These are phyloP conservation scores for Orycteropus afer DNA, from an alignment of 2,113 vertebrate genomes.

Conservation along the genomic window DNA sequence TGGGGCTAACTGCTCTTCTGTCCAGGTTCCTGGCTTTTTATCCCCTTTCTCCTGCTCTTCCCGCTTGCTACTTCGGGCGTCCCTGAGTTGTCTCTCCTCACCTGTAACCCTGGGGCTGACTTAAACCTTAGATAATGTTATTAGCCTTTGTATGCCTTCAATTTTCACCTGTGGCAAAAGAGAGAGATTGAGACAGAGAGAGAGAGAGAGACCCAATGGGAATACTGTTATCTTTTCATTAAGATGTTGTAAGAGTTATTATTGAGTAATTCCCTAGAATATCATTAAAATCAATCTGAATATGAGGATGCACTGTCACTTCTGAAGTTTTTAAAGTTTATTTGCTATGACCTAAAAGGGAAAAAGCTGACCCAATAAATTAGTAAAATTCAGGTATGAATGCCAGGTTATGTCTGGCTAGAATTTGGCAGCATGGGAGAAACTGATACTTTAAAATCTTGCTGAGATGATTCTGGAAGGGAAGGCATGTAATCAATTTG, in stretches of 20 bases:
- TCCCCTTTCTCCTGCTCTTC: too few species aligned
- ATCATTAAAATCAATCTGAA: slow-evolving; percentile 52
- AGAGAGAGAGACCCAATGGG: not conserved
- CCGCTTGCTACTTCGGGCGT: too few species aligned
- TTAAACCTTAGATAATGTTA: slow-evolving; percentile 58
- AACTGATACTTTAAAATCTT: not conserved
- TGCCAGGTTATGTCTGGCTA: slow-evolving; percentile 9
- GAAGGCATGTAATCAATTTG: not conserved
- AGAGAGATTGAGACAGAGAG: too few species aligned
- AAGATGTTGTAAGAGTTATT: slow-evolving; percentile 37
- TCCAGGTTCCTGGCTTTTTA: too few species aligned
- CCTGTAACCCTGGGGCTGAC: too few species aligned
- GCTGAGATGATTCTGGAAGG: not conserved
- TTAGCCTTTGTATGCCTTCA: slow-evolving; percentile 56
- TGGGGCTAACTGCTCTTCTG: too few species aligned
- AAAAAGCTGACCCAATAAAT: slow-evolving; percentile 41
- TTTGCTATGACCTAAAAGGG: slow-evolving; percentile 53
- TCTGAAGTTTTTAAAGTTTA: slow-evolving; percentile 50
- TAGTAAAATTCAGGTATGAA: slow-evolving; percentile 29
- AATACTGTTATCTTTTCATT: slow-evolving; percentile 61
- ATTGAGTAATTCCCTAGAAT: slow-evolving; percentile 59
- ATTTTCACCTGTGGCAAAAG: slow-evolving; percentile 46
- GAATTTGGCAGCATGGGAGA: not conserved
- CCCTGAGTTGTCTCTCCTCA: too few species aligned
- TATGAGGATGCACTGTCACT: slow-evolving; percentile 16